Evolutionary conservation across 2,797 vertebrate species (phyloP).

Genomic region (Mareca strepera): DNA sequence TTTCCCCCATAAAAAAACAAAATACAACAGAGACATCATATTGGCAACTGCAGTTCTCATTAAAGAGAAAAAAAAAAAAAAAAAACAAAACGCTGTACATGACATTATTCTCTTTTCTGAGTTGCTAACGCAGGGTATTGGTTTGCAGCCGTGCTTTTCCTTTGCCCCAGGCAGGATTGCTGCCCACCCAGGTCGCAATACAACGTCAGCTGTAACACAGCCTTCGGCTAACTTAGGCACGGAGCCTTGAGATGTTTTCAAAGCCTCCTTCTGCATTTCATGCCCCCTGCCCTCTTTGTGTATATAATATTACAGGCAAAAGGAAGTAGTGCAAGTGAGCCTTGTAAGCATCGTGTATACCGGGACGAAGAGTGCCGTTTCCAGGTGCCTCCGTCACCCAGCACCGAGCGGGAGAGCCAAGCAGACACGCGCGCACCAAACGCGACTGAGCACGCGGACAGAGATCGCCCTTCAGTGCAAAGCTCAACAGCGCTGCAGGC

Average conservation of each 20-base stretch:
- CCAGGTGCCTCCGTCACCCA: not conserved
- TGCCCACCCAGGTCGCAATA: not conserved
- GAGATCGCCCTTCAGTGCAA: not conserved
- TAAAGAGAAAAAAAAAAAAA: not conserved
- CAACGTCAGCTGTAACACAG: not conserved
- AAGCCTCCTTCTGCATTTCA: not conserved
- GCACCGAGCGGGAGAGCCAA: too few species aligned
- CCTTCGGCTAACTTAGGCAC: not conserved
- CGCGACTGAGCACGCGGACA: not conserved
- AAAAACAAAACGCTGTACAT: conserved; percentile 55
- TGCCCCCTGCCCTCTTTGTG: not conserved
- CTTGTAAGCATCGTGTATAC: not conserved
- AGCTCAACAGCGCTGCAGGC: not conserved
- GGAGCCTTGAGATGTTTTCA: not conserved
- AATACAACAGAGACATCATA: conserved; percentile 59
- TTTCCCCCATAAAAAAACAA: conserved; percentile 31
- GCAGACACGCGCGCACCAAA: not conserved
- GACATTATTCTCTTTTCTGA: conserved; percentile 53
- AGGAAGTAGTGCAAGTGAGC: conserved; percentile 55
- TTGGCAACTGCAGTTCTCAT: conserved; percentile 52
- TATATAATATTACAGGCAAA: conserved; percentile 32
- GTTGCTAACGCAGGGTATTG: conserved; percentile 10
- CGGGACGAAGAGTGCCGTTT: not conserved
- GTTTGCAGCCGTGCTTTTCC: conserved; percentile 21
- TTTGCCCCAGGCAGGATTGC: not conserved